Conservation (phyloP, 2,797 vertebrate species). For the Nothura maculosa region DNA sequence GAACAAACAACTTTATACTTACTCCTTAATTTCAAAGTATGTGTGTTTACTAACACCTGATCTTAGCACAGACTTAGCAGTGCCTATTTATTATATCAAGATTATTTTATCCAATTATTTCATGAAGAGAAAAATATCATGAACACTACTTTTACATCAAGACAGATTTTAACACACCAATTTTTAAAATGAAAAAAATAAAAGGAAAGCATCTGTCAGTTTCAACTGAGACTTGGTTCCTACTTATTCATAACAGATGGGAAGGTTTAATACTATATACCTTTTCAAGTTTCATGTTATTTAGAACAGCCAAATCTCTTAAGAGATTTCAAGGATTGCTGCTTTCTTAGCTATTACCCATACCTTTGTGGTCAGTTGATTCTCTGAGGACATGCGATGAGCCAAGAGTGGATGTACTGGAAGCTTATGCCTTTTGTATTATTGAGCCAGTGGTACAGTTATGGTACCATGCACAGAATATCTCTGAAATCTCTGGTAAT, state of each 20-base stretch:
- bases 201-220: neutral
- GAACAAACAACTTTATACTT: neutral
- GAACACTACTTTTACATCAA: neutral
- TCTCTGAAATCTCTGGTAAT: neutral
- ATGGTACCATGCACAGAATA: neutral
- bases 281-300: neutral
- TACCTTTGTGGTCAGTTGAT: neutral
- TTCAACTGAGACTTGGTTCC: neutral
- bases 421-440: neutral
- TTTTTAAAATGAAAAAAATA: neutral
- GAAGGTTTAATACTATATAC: neutral
- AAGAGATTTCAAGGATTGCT: neutral
- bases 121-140: neutral
- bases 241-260: neutral
- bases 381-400: neutral
- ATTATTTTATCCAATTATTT: neutral
- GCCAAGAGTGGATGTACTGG: neutral
- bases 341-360: neutral
- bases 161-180: neutral
- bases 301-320: neutral
- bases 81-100: neutral
- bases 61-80: neutral
- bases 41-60: neutral
- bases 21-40: neutral
- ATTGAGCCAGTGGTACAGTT: neutral